These are phyloP conservation scores for Synaphobranchus kaupii DNA, from an alignment of 2,797 vertebrate species.

Conservation along the genomic window DNA sequence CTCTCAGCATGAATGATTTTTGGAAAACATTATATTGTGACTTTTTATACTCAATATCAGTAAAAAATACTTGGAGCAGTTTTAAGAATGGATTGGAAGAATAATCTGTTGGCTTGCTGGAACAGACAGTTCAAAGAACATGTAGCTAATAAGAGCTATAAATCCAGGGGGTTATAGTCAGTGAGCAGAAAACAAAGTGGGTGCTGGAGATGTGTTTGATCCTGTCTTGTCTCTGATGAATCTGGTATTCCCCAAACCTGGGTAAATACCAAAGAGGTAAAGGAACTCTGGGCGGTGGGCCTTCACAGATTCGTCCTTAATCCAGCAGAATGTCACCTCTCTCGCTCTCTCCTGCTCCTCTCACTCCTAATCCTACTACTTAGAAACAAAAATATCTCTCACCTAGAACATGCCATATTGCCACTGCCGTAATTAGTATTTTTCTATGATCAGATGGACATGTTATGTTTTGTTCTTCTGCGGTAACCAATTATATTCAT, in stretches of 20 bases:
- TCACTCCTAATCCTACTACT: slow-evolving; percentile 62
- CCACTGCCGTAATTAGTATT: slow-evolving; percentile 30
- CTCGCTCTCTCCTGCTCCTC: slow-evolving; percentile 41
- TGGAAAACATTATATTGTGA: neutral
- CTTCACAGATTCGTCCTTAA: slow-evolving; percentile 57
- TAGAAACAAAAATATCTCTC: slow-evolving; percentile 54
- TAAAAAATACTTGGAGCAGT: neutral
- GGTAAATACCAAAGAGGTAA: neutral
- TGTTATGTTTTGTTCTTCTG: slow-evolving; percentile 30
- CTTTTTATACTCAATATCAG: neutral
- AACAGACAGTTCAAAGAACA: neutral
- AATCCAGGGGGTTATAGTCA: neutral
- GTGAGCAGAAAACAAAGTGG: neutral
- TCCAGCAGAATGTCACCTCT: slow-evolving; percentile 55
- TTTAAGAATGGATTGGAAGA: neutral
- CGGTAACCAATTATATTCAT: neutral
- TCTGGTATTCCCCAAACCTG: neutral
- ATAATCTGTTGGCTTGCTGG: neutral
- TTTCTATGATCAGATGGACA: slow-evolving; percentile 37
- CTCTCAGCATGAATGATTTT: neutral
- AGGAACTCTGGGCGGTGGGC: slow-evolving; percentile 21
- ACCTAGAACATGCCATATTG: slow-evolving; percentile 38
- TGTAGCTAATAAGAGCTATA: neutral
- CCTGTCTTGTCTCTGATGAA: neutral
- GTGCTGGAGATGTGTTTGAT: neutral